Evolutionary conservation across 2,888 invertebrate genomes (phyloP), one percentile per base, ranked within the genome.

Genomic region (Drosophila barbarae): DNA sequence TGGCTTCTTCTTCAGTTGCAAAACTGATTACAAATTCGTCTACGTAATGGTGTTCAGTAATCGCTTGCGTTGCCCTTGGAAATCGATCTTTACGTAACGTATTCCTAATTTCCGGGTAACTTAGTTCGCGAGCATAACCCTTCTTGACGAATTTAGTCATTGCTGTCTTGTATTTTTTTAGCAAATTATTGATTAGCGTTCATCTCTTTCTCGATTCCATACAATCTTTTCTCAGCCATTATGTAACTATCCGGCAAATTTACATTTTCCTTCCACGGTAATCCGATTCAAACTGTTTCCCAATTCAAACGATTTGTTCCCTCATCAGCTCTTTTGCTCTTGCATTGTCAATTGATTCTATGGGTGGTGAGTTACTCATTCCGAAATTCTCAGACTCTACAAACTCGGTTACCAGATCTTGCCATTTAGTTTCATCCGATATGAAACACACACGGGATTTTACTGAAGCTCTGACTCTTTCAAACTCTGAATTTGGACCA

Each of bases 1-100:
- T n/a, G n/a, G 35, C n/a, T n/a, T 36, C 36, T 36, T 36, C 5
- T 36, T 36, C 34, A 9, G 13, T 34, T 9, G 18, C 5, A 21
- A 47, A 47, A 21, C 46, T 32, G 13, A 47, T 47, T 7, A 32
- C 46, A 13, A 47, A 32, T 12, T 32, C 46, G 9, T 47, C 46
- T 15, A 32, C 46, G 8, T 32, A 46, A 32, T 46, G 18, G 12
- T 47, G 47, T 26, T 47, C 49, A 34, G n/a, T 6, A n/a, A 49
- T 23, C 3, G 34, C 23, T 23, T 26, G 18, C 18, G 18, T 18
- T 18, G 18, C 18, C 18, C 18, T 18, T 18, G 18, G 18, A 18
- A 18, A 18, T 18, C 18, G 18, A 18, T 18, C 18, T 18, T 18
- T 18, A 18, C 18, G 18, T 18, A 18, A 18, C 21, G 21, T 21